Evolutionary conservation across 2,888 invertebrate genomes (phyloP).

Genomic region (Tuta absoluta): DNA sequence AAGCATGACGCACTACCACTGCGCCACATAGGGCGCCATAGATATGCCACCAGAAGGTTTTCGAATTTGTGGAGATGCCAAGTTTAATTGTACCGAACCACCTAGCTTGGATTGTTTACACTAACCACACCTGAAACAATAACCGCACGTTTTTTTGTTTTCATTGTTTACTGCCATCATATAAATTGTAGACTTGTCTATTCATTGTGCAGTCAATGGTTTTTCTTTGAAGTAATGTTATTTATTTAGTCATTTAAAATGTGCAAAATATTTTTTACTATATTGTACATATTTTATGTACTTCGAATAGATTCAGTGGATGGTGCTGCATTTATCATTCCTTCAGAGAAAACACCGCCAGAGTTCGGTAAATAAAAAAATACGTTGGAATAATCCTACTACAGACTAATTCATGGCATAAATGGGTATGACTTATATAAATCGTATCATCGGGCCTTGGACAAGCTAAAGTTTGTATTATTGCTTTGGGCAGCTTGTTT

Average conservation of each 20-base stretch:
- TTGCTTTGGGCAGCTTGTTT: too few species aligned
- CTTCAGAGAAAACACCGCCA: not conserved
- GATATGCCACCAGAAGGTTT: too few species aligned
- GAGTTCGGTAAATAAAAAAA: not conserved
- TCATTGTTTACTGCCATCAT: not conserved
- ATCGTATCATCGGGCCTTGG: too few species aligned
- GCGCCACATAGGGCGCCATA: too few species aligned
- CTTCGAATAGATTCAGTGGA: not conserved
- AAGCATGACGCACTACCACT: too few species aligned
- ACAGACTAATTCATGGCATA: too few species aligned
- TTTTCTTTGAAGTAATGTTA: conserved; percentile 4
- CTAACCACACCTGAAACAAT: not conserved
- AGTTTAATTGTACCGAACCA: too few species aligned
- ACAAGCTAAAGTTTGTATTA: too few species aligned
- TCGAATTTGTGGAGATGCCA: too few species aligned
- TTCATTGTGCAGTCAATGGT: not conserved
- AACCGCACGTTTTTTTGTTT: not conserved
- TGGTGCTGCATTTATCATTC: not conserved
- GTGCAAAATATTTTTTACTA: not conserved
- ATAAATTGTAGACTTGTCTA: not conserved
- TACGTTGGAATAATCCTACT: too few species aligned
- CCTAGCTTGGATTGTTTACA: too few species aligned
- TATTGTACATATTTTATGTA: not conserved
- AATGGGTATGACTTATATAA: too few species aligned
- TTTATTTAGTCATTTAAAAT: not conserved